Evolutionary conservation across 2,888 invertebrate genomes (phyloP).

Genomic region (Eudasyphora cyanicolor): DNA sequence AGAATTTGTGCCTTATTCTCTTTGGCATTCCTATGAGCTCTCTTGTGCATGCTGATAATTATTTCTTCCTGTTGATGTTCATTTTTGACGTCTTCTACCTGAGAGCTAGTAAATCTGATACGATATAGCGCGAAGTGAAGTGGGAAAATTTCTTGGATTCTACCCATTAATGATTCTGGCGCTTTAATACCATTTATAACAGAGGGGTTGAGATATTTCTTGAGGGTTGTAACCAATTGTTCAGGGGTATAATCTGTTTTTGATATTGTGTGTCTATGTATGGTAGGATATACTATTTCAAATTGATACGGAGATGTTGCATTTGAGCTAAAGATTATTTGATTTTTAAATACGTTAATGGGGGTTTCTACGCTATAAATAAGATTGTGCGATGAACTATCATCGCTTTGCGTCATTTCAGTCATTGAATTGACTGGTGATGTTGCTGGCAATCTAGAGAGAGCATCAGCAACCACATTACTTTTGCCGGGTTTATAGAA

Average conservation of each 20-base stretch:
- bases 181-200: slow-evolving; percentile 37
- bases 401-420: slow-evolving; percentile 1
- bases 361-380: slow-evolving; percentile 20
- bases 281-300: no score
- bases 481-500: slow-evolving; percentile 39
- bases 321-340: background rate
- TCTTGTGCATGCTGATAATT: slow-evolving; percentile 23
- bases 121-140: slow-evolving; percentile 48
- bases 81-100: slow-evolving; percentile 34
- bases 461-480: slow-evolving; percentile 45
- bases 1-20: slow-evolving; percentile 59
- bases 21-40: slow-evolving; percentile 44
- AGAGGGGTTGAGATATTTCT: slow-evolving; percentile 29
- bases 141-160: slow-evolving; percentile 37
- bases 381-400: background rate
- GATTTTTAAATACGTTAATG: no score
- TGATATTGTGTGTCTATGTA: no score
- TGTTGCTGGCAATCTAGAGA: slow-evolving; percentile 12
- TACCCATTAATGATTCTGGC: slow-evolving; percentile 31
- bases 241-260: background rate
- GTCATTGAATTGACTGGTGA: slow-evolving; percentile 8
- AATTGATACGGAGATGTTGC: background rate
- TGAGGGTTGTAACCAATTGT: background rate
- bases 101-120: slow-evolving; percentile 33
- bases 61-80: slow-evolving; percentile 38